Conservation (phyloP, 1,140 invertebrate species). For the Trialeurodes vaporariorum region DNA sequence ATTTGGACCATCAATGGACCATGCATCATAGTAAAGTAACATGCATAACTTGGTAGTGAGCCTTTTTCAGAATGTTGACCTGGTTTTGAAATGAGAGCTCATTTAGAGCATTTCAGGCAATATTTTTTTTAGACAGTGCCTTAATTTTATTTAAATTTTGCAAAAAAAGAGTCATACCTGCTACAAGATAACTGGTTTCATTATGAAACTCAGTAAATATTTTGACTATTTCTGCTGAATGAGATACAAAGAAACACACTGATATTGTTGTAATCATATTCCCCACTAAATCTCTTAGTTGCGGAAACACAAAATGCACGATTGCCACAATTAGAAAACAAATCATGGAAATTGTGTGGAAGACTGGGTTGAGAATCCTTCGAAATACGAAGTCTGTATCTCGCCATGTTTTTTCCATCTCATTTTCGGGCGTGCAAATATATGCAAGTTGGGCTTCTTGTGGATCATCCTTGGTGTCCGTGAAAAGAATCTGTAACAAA, state of each 20-base stretch:
- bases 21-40: no score
- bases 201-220: conserved; percentile 66
- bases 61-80: no score
- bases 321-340: conserved; percentile 59
- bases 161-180: no score
- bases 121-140: no score
- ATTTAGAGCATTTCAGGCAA: no score
- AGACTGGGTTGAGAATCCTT: conserved; percentile 59
- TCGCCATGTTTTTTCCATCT: conserved; percentile 44
- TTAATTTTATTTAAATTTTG: no score
- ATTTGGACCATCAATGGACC: no score
- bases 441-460: conserved; percentile 49
- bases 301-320: conserved; percentile 73
- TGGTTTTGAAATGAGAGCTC: no score
- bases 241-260: conserved; percentile 57
- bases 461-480: conserved; percentile 2
- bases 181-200: conserved; percentile 62
- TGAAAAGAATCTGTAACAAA: conserved; percentile 9
- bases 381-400: conserved; percentile 57
- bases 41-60: no score
- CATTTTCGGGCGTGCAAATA: conserved; percentile 56
- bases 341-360: conserved; percentile 55
- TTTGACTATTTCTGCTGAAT: conserved; percentile 61
- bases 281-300: conserved; percentile 63
- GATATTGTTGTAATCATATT: conserved; percentile 71